phyloP scores from a whole-genome alignment of 2,888 invertebrate genomes.

The Sussaba pulchella region DNA sequence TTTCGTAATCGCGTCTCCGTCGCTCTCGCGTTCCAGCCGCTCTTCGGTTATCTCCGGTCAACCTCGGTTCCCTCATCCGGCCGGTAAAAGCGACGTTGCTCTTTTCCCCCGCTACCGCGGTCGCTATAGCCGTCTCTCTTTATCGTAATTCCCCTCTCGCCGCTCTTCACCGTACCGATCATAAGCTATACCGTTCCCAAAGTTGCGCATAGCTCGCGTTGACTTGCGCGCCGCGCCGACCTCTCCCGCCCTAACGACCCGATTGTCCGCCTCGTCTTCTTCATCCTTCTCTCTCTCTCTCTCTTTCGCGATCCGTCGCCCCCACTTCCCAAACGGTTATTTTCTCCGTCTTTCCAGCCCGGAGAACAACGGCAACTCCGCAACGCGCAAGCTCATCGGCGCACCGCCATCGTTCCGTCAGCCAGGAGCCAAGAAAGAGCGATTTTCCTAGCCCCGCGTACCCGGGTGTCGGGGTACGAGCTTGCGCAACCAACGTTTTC shows the following conservation, averaged over 20 bases:
- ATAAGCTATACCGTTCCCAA: slow-evolving; percentile 42
- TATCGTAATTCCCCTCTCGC: slow-evolving; percentile 56
- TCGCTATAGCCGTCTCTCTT: slow-evolving; percentile 30
- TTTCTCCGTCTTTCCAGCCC: neutral
- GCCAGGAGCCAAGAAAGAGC: slow-evolving; percentile 36
- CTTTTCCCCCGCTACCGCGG: neutral
- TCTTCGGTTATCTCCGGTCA: slow-evolving; percentile 39
- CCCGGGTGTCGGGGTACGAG: slow-evolving; percentile 61
- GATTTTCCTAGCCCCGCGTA: slow-evolving; percentile 42
- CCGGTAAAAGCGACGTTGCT: slow-evolving; percentile 49
- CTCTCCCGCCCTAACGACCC: slow-evolving; percentile 65
- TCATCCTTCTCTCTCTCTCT: slow-evolving; percentile 49
- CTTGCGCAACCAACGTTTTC: slow-evolving; percentile 62
- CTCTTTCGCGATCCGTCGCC: slow-evolving; percentile 45
- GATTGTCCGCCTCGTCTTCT: neutral
- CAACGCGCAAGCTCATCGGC: slow-evolving; percentile 22
- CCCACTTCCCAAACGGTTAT: neutral
- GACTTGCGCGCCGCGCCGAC: slow-evolving; percentile 51
- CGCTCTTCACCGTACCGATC: slow-evolving; percentile 56
- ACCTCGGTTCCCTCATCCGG: slow-evolving; percentile 46
- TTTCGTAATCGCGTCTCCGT: slow-evolving; percentile 27
- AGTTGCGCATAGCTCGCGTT: slow-evolving; percentile 27
- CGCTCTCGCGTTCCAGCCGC: slow-evolving; percentile 53
- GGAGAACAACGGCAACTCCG: neutral
- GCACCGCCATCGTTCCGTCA: slow-evolving; percentile 9